phyloP scores from a whole-genome alignment of 2,113 vertebrate species.

The Tauraco erythrolophus region DNA sequence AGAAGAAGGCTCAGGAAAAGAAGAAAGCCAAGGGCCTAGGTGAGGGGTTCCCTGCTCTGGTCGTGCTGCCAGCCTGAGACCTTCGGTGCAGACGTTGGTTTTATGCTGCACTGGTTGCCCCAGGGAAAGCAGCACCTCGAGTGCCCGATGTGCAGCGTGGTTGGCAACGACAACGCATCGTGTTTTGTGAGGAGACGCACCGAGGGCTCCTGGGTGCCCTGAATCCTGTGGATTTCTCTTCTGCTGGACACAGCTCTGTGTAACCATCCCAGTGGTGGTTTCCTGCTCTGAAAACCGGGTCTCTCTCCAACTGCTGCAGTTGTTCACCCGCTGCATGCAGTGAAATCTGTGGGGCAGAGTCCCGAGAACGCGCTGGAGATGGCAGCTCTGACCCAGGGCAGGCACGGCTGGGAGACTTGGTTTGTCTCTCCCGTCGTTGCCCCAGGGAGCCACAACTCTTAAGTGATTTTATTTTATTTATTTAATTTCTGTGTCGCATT shows the following conservation, averaged over 20 bases:
- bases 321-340: fast-evolving
- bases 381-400: neutral
- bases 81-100: fast-evolving
- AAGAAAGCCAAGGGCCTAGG: constrained; percentile 95
- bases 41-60: constrained; percentile 51
- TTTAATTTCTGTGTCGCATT: neutral
- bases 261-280: neutral
- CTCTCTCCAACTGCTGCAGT: neutral
- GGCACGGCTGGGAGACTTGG: neutral
- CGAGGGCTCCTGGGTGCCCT: too few relatives aligned
- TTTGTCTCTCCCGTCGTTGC: neutral
- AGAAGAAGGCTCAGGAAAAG: constrained; percentile 90
- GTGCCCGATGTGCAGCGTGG: too few relatives aligned
- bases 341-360: neutral
- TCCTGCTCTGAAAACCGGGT: neutral
- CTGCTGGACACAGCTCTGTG: neutral
- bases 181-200: too few relatives aligned
- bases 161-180: fast-evolving
- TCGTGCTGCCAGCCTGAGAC: fast-evolving
- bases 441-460: neutral
- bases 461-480: neutral
- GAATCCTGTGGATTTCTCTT: fast-evolving
- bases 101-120: fast-evolving
- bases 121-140: neutral
- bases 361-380: neutral